Evolutionary conservation across 2,888 invertebrate genomes (phyloP), one percentile per base, ranked within the genome.

Genomic region (Nomada flava): DNA sequence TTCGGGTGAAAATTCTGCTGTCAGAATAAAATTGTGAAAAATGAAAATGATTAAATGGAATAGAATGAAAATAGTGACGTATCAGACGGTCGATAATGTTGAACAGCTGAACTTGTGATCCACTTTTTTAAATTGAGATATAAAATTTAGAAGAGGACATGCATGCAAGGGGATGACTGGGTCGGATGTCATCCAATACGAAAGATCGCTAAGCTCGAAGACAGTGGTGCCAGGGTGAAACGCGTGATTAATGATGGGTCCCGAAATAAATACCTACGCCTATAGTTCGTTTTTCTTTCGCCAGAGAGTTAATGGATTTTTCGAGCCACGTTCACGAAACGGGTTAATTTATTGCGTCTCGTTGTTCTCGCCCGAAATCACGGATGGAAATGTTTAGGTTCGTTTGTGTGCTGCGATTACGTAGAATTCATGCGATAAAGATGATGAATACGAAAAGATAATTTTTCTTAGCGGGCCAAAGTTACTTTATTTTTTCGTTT

Each of bases 211-310:
- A 83, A 83, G 79, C 82, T 82, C 84, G 88, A 83, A 80, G 84
- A 85, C 89, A 86, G 64, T 82, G 68, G 73, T 74, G 82, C 65
- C 74, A 67, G 71, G 79, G 59, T 68, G 68, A 77, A 74, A 52
- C 76, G 53, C 53, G 83, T 86, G 89, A 89, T 89, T 81, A 84
- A 88, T 86, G 89, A 88, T 80, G 63, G 73, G 73, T 68, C 75
- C 74, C 75, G 78, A 79, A 83, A 85, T 81, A 85, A 79, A 89
- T 86, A 82, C 76, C 74, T 68, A 69, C 70, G 74, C 20, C 20
- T 42, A 44, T 15, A 20, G 3, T 20, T 44, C 75, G 77, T 83
- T 79, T 74, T 65, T 78, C 15, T 81, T 73, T 59, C 52, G 73
- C 13, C 71, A 47, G 44, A 4, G 64, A 44, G 36, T 65, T 87